These are phyloP conservation scores for Takifugu rubripes DNA, from an alignment of 2,797 vertebrate species.

Conservation along the genomic window DNA sequence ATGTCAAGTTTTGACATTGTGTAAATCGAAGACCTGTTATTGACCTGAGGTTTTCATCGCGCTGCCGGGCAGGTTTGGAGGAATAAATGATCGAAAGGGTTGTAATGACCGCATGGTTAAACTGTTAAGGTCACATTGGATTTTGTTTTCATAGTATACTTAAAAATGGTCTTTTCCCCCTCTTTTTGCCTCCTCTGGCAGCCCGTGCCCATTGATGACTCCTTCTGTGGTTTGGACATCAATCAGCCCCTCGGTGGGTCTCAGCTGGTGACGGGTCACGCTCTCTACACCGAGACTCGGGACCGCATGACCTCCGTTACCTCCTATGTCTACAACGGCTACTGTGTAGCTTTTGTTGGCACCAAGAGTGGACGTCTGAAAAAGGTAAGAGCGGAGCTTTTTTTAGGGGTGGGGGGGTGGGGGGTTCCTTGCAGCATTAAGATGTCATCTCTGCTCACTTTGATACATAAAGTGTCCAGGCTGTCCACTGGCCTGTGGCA, in stretches of 20 bases:
- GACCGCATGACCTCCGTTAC: constrained; percentile 95
- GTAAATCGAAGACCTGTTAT: too few relatives aligned
- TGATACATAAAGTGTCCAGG: constrained; percentile 7
- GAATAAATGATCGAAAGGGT: too few relatives aligned
- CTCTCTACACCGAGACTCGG: constrained; percentile 87
- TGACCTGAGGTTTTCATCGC: too few relatives aligned
- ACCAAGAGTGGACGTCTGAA: constrained; percentile 94
- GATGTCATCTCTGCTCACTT: constrained; percentile 13
- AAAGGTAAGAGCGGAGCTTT: constrained; percentile 80
- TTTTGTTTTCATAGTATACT: too few relatives aligned
- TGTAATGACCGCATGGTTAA: too few relatives aligned
- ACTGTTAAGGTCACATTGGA: too few relatives aligned
- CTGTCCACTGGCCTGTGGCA: constrained; percentile 20
- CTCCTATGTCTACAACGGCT: constrained; percentile 93
- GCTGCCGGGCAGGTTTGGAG: too few relatives aligned
- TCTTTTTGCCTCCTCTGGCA: constrained; percentile 41
- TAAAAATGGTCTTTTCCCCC: neutral
- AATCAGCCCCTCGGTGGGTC: constrained; percentile 96
- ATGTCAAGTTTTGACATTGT: too few relatives aligned
- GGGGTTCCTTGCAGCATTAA: constrained; percentile 9
- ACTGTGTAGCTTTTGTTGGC: constrained; percentile 95
- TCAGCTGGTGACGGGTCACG: constrained; percentile 88
- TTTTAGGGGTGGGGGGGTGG: neutral
- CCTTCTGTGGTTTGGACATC: constrained; percentile 97
- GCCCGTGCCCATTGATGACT: constrained; percentile 97